A percentile compares a stretch with the other conserved stretches of the same genome.
Conservation (phyloP, 2,113 vertebrate species). For the Cyanoderma ruficeps region DNA sequence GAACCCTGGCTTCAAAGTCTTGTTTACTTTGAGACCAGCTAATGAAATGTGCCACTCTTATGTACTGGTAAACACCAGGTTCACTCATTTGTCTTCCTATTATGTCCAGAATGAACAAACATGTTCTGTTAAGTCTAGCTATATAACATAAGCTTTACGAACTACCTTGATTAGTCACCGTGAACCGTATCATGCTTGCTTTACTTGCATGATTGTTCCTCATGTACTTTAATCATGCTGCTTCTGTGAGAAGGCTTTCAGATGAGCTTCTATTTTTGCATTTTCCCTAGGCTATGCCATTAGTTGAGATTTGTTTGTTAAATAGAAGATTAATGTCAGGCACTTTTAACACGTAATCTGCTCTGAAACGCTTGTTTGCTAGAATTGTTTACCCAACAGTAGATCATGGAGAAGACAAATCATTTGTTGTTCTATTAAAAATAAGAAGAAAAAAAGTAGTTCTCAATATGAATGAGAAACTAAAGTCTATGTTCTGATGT, state of each 20-base stretch:
- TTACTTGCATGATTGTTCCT: constrained; percentile 31
- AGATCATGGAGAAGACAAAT: neutral
- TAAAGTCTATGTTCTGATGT: neutral
- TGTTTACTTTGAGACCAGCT: constrained; percentile 28
- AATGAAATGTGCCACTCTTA: neutral
- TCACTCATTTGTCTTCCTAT: neutral
- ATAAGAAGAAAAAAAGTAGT: neutral
- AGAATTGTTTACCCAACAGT: neutral
- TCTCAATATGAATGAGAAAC: neutral
- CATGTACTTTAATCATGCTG: constrained; percentile 22
- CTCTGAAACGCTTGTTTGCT: constrained; percentile 22
- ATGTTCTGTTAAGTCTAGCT: neutral
- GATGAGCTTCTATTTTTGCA: constrained; percentile 25
- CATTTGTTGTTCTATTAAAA: neutral
- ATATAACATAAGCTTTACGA: constrained; percentile 13
- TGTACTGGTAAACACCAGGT: neutral
- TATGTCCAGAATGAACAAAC: neutral
- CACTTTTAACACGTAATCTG: constrained; percentile 5
- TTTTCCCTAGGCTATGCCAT: constrained; percentile 14
- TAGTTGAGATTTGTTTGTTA: constrained; percentile 59
- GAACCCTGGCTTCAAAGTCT: constrained; percentile 14
- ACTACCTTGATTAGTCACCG: neutral
- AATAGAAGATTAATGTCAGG: constrained; percentile 31
- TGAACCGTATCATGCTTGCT: constrained; percentile 16
- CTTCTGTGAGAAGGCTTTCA: neutral